A percentile compares a stretch with the other conserved stretches of the same genome.
Evolutionary conservation across 2,888 invertebrate species (phyloP).

Genomic region (Rhodophaea formosa): DNA sequence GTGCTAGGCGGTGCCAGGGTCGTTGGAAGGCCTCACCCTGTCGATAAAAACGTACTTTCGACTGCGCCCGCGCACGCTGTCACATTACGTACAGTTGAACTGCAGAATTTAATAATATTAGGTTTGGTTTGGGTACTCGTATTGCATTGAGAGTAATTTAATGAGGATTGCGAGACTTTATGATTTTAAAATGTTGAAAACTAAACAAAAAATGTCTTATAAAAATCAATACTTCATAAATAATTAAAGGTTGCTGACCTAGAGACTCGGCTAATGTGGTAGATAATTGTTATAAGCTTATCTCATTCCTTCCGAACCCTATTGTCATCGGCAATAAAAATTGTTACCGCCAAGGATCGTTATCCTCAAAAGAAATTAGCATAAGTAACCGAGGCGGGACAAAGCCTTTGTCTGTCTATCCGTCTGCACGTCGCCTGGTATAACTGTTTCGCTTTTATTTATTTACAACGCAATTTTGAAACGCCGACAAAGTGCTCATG

Average conservation of each 20-base stretch:
- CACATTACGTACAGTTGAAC: slow-evolving; percentile 32
- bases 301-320: neutral
- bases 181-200: too few species aligned
- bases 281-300: neutral
- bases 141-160: too few species aligned
- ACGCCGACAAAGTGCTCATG: slow-evolving; percentile 44
- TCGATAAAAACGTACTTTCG: slow-evolving; percentile 59
- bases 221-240: neutral
- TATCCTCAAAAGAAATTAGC: slow-evolving; percentile 74
- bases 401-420: slow-evolving; percentile 76
- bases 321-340: slow-evolving; percentile 1
- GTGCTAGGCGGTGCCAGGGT: slow-evolving; percentile 67
- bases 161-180: too few species aligned
- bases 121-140: neutral
- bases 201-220: too few species aligned
- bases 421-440: slow-evolving; percentile 57
- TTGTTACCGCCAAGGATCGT: slow-evolving; percentile 50
- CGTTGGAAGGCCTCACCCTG: slow-evolving; percentile 53
- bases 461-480: slow-evolving; percentile 57
- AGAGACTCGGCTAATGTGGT: neutral
- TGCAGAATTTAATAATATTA: neutral
- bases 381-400: slow-evolving; percentile 70
- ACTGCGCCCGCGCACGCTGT: slow-evolving; percentile 52
- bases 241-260: neutral
- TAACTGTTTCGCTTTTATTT: slow-evolving; percentile 55